Conservation (phyloP, 2,888 invertebrate genomes). For the Sinelater perroti region DNA sequence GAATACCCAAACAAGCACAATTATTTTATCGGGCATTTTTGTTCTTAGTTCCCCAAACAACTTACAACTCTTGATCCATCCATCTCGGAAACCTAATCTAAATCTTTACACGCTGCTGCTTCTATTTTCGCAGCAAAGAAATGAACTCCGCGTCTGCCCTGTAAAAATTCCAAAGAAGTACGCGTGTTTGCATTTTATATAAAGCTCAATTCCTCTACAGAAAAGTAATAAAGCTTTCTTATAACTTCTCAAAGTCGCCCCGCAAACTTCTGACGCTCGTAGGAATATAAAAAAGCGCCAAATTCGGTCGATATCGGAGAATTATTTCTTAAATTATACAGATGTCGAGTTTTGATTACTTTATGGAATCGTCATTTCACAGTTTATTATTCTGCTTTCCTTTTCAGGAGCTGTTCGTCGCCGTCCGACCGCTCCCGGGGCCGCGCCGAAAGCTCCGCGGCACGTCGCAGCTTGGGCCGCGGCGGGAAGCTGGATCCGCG, state of each 20-base stretch:
- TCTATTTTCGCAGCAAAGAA: conserved; percentile 18
- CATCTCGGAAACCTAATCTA: conserved; percentile 18
- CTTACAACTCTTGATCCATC: neutral
- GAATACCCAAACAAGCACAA: too few species aligned
- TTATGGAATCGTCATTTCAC: conserved; percentile 45
- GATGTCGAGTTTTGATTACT: conserved; percentile 49
- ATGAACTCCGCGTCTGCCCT: conserved; percentile 22
- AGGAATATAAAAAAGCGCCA: conserved; percentile 46
- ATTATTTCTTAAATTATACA: conserved; percentile 52
- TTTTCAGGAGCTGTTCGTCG: conserved; percentile 21
- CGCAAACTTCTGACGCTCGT: conserved; percentile 44
- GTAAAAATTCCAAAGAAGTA: conserved; percentile 39
- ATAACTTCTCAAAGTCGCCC: conserved; percentile 48
- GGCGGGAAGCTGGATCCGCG: neutral
- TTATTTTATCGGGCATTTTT: conserved; percentile 1
- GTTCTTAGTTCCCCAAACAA: neutral
- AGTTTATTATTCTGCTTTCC: conserved; percentile 30
- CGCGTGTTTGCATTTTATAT: conserved; percentile 52
- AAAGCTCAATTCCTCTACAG: conserved; percentile 48
- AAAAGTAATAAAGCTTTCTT: conserved; percentile 52
- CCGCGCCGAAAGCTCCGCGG: neutral
- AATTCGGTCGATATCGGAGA: conserved; percentile 47
- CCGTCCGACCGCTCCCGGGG: neutral
- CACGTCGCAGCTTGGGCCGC: neutral
- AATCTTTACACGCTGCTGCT: conserved; percentile 17